Percentiles rank a stretch among this genome's conserved stretches.
Evolutionary conservation across 2,113 vertebrate species (phyloP).

Genomic region (Capreolus pygargus): DNA sequence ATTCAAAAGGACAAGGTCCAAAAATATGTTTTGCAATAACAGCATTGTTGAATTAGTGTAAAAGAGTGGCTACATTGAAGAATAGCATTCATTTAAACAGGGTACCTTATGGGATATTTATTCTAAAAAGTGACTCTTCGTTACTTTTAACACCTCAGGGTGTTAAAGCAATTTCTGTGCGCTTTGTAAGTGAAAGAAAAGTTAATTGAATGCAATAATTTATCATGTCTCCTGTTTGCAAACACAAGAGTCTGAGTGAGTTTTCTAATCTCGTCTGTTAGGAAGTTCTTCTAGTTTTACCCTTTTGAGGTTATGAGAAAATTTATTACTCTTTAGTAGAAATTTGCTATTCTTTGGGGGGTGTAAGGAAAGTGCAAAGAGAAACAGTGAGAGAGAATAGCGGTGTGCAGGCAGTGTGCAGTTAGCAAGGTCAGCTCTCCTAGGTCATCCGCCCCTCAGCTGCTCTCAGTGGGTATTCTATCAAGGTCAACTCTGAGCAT

Average conservation of each 20-base stretch:
- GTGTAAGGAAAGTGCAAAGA: background rate
- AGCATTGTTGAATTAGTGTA: constrained; percentile 48
- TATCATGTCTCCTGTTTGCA: constrained; percentile 44
- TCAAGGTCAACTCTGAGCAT: background rate
- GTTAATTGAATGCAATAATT: constrained; percentile 60
- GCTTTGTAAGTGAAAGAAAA: constrained; percentile 53
- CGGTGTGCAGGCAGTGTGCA: background rate
- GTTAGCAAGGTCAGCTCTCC: background rate
- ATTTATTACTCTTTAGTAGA: constrained; percentile 23
- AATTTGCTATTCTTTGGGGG: background rate
- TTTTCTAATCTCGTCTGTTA: constrained; percentile 51
- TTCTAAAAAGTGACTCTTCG: constrained; percentile 57
- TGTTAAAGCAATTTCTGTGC: constrained; percentile 47
- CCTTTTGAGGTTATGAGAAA: constrained; percentile 23
- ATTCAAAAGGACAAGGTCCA: constrained; percentile 61
- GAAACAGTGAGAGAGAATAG: background rate
- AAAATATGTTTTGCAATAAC: constrained; percentile 68
- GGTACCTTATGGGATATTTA: constrained; percentile 46
- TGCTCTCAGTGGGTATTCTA: background rate
- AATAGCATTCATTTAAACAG: constrained; percentile 50
- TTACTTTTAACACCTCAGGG: constrained; percentile 63
- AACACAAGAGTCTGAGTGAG: background rate
- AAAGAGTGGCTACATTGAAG: constrained; percentile 30
- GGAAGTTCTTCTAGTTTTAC: constrained; percentile 17
- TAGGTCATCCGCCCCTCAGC: background rate